Evolutionary conservation across 1,140 invertebrate genomes (phyloP), one percentile per base, ranked within the genome.

Genomic region (Thaumatotibia leucotreta): DNA sequence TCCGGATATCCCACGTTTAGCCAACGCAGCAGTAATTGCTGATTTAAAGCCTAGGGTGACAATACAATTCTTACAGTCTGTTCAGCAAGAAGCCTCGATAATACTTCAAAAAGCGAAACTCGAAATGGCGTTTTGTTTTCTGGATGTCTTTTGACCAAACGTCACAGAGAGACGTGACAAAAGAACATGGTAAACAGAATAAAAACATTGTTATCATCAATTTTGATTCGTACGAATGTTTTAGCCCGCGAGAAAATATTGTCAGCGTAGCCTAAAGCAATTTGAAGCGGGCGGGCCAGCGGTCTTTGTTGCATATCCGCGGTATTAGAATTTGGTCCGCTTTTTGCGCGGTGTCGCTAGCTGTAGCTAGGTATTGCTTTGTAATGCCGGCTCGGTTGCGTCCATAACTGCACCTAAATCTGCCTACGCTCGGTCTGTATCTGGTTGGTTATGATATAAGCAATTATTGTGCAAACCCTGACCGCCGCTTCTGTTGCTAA

Each of bases 241-340:
- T 79, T 81, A 80, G 76, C 80, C 81, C 78, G 67, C 72, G 76
- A 82, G 82, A 87, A 86, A 86, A 89, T 87, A 88, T 81, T 81
- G 83, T 78, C 84, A 85, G 75, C 86, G 79, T 84, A 86, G 82
- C 82, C 82, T 90, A 88, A 88, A 90, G 86, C 88, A 90, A 90
- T 90, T 90, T 86, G 80, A 79, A 83, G 78, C 86, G 81, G 83
- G 82, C 81, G 75, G 76, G 74, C 77, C 77, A 80, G 86, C 76
- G 88, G 88, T 88, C 88, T 90, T 90, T 90, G 88, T 90, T 90
- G 88, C 83, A 88, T 88, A 88, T 90, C 80, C 80, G 72, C 80
- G 77, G 88, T 90, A 90, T 88, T 88, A 88, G 88, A 90, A 90
- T 90, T 90, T 88, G 85, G 86, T 83, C 69, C 80, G 86, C 86